A percentile compares a stretch with the other conserved stretches of the same genome.
These are phyloP conservation scores for Caenorhabditis wallacei DNA, from an alignment of 2,888 invertebrate species.

Conservation along the genomic window DNA sequence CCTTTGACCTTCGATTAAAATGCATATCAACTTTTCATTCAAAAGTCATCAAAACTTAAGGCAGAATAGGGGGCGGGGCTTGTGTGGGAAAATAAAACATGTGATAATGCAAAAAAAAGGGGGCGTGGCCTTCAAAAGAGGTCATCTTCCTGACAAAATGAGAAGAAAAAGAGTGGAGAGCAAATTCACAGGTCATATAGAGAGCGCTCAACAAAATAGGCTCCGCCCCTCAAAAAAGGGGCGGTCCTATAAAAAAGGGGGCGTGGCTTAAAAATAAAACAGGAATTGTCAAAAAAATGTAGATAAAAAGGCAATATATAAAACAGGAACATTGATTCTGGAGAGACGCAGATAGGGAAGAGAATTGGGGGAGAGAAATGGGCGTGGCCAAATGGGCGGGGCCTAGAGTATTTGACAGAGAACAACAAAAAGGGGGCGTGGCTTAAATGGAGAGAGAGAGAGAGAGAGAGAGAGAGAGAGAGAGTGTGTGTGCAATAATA, in stretches of 20 bases:
- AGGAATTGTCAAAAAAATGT: slow-evolving; percentile 8
- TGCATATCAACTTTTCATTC: slow-evolving; percentile 11
- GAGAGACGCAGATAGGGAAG: not conserved
- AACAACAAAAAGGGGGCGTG: slow-evolving; percentile 2
- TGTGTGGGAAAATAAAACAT: not conserved
- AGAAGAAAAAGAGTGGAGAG: not conserved
- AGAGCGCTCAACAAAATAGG: no score
- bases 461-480: not conserved
- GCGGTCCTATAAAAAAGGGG: not conserved
- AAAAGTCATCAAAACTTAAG: not conserved
- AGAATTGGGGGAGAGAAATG: not conserved
- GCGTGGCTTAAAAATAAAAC: slow-evolving; percentile 8
- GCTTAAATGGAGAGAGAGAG: no score
- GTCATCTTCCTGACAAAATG: slow-evolving; percentile 1
- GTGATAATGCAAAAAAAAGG: not conserved
- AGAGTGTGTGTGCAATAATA: slow-evolving; percentile 10
- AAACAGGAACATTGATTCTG: not conserved
- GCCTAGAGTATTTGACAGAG: slow-evolving; percentile 15
- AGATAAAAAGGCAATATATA: slow-evolving; percentile 12
- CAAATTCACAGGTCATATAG: slow-evolving; percentile 1
- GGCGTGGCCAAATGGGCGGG: not conserved
- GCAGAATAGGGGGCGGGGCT: not conserved
- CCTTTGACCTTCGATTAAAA: not conserved
- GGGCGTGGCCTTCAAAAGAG: not conserved
- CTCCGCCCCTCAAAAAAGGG: not conserved